A percentile compares a stretch with the other conserved stretches of the same genome.
Evolutionary conservation across 2,797 vertebrate species (phyloP).

Genomic region (Karalla daura): DNA sequence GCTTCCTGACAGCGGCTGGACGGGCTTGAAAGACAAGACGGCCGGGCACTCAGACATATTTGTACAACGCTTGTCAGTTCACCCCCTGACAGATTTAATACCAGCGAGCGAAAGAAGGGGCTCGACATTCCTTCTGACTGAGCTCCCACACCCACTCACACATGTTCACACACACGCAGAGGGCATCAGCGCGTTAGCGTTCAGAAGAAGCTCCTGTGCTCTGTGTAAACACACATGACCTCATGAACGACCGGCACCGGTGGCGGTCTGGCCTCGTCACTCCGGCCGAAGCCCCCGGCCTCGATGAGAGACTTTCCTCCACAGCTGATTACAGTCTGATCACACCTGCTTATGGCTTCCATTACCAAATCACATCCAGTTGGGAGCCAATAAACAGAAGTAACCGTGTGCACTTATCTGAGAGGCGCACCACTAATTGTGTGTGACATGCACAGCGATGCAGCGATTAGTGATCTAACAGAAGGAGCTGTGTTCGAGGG

Average conservation of each 20-base stretch:
- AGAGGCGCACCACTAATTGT: conserved; percentile 29
- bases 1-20: conserved; percentile 57
- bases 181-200: conserved; percentile 53
- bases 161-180: conserved; percentile 15
- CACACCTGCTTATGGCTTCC: conserved; percentile 64
- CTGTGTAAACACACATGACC: conserved; percentile 66
- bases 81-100: conserved; percentile 63
- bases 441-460: conserved; percentile 4
- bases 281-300: conserved; percentile 26
- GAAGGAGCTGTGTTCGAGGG: background rate
- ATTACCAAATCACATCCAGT: conserved; percentile 62
- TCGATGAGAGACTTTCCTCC: conserved; percentile 35
- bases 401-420: conserved; percentile 25
- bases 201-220: conserved; percentile 61
- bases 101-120: conserved; percentile 23
- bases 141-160: conserved; percentile 62
- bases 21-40: conserved; percentile 43
- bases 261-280: conserved; percentile 44
- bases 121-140: conserved; percentile 72
- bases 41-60: conserved; percentile 35
- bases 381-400: conserved; percentile 60
- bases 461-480: conserved; percentile 7
- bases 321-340: conserved; percentile 47
- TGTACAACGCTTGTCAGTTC: conserved; percentile 42
- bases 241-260: conserved; percentile 69